Conservation (phyloP, 2,113 vertebrate species). For the Pao palembangensis region DNA sequence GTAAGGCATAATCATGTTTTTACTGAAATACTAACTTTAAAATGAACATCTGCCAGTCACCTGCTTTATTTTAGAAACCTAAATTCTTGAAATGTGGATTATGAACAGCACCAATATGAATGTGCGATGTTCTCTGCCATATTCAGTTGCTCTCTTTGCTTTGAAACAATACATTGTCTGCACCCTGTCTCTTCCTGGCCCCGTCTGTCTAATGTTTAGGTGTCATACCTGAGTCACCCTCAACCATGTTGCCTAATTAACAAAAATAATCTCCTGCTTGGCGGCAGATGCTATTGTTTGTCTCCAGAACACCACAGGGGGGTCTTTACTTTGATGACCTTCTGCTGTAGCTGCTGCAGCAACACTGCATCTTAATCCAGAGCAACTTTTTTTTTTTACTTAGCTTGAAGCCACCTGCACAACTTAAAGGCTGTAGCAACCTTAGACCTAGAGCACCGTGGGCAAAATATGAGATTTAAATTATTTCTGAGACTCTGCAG, state of each 20-base stretch:
- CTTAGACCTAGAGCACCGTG: slow-evolving; percentile 33
- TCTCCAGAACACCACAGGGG: slow-evolving; percentile 26
- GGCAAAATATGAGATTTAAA: slow-evolving; percentile 63
- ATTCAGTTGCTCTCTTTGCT: neutral
- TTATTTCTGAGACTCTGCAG: slow-evolving; percentile 67
- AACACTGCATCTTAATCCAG: slow-evolving; percentile 39
- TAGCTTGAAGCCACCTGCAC: slow-evolving; percentile 53
- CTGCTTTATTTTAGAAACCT: slow-evolving; percentile 12
- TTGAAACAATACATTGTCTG: slow-evolving; percentile 6
- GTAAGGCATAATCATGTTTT: slow-evolving; percentile 23
- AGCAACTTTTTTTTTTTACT: slow-evolving; percentile 42
- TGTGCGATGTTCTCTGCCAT: neutral
- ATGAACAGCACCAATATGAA: neutral
- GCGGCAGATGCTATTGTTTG: slow-evolving; percentile 38
- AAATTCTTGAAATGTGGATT: slow-evolving; percentile 17
- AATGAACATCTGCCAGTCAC: slow-evolving; percentile 18
- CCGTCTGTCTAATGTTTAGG: slow-evolving; percentile 28
- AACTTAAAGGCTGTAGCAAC: slow-evolving; percentile 54
- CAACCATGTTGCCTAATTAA: slow-evolving; percentile 50
- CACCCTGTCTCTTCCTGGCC: slow-evolving; percentile 19
- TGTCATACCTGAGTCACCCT: slow-evolving; percentile 40
- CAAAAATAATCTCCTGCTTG: slow-evolving; percentile 46
- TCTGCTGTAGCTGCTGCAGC: slow-evolving; percentile 17
- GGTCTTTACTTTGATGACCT: slow-evolving; percentile 57
- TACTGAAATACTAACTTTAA: neutral